These are phyloP conservation scores for Julus scandinavius DNA, from an alignment of 2,888 invertebrate genomes.

Conservation along the genomic window DNA sequence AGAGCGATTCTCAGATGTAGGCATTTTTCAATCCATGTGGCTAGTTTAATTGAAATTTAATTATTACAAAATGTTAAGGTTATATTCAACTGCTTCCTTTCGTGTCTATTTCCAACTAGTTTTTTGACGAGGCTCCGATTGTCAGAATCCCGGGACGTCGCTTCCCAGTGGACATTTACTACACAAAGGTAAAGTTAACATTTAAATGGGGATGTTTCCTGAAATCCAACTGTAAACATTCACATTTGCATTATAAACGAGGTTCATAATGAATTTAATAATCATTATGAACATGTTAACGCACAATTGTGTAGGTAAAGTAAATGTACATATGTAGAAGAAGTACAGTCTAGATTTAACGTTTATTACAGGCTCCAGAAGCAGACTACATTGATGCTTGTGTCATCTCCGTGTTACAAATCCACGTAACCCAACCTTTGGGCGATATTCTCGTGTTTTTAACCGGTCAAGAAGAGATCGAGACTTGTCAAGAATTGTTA, in stretches of 20 bases:
- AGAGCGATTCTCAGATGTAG: constrained; percentile 88
- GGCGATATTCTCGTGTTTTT: constrained; percentile 97
- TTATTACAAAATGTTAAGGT: constrained; percentile 94
- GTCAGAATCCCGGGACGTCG: constrained; percentile 97
- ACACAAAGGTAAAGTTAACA: constrained; percentile 76
- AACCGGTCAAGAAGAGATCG: constrained; percentile 77
- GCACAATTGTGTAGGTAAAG: too few relatives aligned
- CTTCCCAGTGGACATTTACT: constrained; percentile 98
- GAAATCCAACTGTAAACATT: too few relatives aligned
- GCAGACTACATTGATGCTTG: constrained; percentile 98
- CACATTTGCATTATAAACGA: too few relatives aligned
- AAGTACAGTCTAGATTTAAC: constrained; percentile 58
- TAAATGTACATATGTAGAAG: not conserved
- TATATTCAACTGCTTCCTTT: constrained; percentile 52
- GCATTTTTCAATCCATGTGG: not conserved
- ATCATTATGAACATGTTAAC: not conserved
- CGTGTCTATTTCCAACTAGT: constrained; percentile 66
- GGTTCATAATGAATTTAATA: not conserved
- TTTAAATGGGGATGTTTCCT: not conserved
- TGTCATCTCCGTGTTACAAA: constrained; percentile 97
- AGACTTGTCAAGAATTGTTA: constrained; percentile 69
- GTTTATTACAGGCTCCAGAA: constrained; percentile 79
- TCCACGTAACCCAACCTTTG: constrained; percentile 95
- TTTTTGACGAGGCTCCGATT: constrained; percentile 98
- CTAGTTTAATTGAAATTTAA: not conserved